Conservation (phyloP, 2,113 vertebrate species). For the Centropus unirufus region DNA sequence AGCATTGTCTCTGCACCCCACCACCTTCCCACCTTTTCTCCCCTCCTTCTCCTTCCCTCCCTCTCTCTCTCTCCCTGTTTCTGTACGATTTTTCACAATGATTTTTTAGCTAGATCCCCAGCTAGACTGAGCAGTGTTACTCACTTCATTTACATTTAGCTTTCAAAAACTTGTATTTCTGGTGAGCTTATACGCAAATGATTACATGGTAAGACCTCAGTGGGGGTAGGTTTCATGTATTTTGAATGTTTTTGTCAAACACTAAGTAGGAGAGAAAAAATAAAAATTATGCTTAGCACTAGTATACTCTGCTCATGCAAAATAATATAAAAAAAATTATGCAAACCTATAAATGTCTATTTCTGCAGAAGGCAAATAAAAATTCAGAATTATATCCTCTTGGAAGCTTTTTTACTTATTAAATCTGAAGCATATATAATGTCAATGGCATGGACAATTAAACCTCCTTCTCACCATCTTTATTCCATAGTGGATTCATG, state of each 20-base stretch:
- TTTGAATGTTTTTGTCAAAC: not conserved
- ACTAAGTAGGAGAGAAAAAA: not conserved
- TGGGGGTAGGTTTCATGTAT: not conserved
- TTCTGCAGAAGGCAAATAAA: not conserved
- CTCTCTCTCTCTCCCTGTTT: not conserved
- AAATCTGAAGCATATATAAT: not conserved
- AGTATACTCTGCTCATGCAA: not conserved
- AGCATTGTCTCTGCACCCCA: not conserved
- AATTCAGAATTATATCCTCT: not conserved
- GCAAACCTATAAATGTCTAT: not conserved
- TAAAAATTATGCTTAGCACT: not conserved
- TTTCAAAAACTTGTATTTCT: conserved; percentile 13
- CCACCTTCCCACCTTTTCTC: not conserved
- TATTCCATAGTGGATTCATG: not conserved
- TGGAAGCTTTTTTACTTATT: conserved; percentile 1
- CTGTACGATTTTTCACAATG: not conserved
- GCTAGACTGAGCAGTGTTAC: not conserved
- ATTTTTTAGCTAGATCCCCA: conserved; percentile 4
- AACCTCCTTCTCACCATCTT: not conserved
- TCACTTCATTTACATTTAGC: conserved; percentile 17
- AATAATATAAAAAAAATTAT: not conserved
- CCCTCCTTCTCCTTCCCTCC: not conserved
- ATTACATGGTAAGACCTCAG: not conserved
- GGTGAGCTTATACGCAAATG: not conserved
- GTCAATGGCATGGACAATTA: not conserved